Conservation (phyloP, 2,797 vertebrate species). For the Eulemur coronatus region DNA sequence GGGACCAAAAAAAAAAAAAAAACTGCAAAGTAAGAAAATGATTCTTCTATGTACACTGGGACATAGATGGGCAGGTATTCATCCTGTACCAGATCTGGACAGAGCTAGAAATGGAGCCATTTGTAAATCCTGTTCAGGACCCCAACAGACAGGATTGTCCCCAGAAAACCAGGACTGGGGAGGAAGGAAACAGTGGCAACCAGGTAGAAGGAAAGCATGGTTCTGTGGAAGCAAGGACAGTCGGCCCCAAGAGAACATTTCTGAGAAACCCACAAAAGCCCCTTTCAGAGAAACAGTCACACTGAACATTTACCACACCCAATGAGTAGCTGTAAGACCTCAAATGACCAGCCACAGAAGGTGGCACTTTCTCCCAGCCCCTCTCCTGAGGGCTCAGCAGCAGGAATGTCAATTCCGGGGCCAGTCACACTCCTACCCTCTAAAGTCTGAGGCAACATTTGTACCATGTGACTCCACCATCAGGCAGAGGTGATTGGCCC, state of each 20-base stretch:
- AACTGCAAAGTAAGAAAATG: neutral
- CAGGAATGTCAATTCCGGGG: no score
- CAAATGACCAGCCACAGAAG: neutral
- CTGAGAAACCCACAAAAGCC: neutral
- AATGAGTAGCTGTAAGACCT: neutral
- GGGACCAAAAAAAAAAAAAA: neutral
- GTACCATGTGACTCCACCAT: neutral
- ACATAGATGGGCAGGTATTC: neutral
- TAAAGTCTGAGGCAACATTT: neutral
- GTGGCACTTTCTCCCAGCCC: no score
- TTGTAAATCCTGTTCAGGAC: neutral
- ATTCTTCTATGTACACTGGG: neutral
- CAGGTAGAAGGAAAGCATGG: neutral
- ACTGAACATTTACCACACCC: neutral
- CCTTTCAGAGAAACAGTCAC: neutral
- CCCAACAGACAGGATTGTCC: neutral
- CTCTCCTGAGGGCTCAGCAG: fast-evolving
- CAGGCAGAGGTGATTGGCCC: neutral
- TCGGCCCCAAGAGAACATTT: neutral
- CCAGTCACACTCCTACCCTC: fast-evolving
- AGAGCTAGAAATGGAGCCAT: neutral
- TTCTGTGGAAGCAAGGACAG: neutral
- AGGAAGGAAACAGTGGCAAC: neutral
- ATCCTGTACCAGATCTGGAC: no score
- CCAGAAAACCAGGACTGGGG: neutral